Evolutionary conservation across 2,113 vertebrate species (phyloP).

Genomic region (Neogobius melanostomus): DNA sequence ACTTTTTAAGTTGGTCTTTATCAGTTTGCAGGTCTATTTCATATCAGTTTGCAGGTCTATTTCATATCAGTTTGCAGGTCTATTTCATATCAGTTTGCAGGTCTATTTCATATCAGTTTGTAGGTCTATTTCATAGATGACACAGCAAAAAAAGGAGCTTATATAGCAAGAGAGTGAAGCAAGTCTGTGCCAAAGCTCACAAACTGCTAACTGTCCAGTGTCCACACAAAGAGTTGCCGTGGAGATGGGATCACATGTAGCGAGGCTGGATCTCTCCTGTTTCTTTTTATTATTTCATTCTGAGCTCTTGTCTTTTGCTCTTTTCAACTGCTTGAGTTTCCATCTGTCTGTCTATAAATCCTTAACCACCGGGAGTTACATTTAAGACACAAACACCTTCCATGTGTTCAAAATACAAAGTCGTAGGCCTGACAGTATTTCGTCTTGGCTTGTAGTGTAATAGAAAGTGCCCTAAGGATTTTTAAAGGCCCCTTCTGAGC

Average conservation of each 20-base stretch:
- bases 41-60: slow-evolving; percentile 22
- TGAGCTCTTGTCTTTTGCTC: slow-evolving; percentile 26
- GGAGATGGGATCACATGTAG: slow-evolving; percentile 70
- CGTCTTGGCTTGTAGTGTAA: too few relatives aligned
- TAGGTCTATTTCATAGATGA: slow-evolving; percentile 45
- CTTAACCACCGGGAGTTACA: slow-evolving; percentile 6
- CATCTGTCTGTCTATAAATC: slow-evolving; percentile 18
- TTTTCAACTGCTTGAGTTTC: slow-evolving; percentile 27
- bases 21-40: slow-evolving; percentile 35
- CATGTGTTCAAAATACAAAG: neutral
- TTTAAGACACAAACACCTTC: slow-evolving; percentile 26
- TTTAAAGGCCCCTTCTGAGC: too few relatives aligned
- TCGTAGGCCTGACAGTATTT: too few relatives aligned
- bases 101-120: slow-evolving; percentile 26
- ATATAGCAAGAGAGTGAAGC: slow-evolving; percentile 35
- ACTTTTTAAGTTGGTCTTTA: too few relatives aligned
- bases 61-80: slow-evolving; percentile 20
- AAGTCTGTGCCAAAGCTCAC: slow-evolving; percentile 67
- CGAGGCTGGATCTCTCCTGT: slow-evolving; percentile 56
- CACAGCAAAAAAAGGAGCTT: slow-evolving; percentile 42
- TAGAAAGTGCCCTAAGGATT: too few relatives aligned
- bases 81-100: slow-evolving; percentile 21
- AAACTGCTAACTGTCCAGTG: slow-evolving; percentile 62
- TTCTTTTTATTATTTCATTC: slow-evolving; percentile 47
- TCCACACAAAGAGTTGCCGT: slow-evolving; percentile 71